A percentile compares a stretch with the other conserved stretches of the same genome.
phyloP scores from a whole-genome alignment of 2,113 vertebrate species.

The Hippoglossus stenolepis region DNA sequence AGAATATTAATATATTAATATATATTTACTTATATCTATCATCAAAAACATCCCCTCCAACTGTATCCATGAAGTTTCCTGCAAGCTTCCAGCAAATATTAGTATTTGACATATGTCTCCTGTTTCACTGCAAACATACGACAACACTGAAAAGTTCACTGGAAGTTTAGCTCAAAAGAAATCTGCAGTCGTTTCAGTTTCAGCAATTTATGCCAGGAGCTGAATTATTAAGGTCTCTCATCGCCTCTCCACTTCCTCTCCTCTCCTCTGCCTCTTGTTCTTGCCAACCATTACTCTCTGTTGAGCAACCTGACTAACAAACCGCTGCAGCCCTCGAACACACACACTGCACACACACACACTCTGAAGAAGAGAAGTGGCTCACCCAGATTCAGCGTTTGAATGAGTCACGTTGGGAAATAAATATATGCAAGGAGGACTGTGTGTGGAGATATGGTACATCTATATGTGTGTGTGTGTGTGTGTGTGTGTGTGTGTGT shows the following conservation, averaged over 20 bases:
- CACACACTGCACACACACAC: neutral
- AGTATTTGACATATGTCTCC: neutral
- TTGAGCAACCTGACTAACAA: conserved; percentile 41
- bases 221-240: conserved; percentile 59
- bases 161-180: conserved; percentile 39
- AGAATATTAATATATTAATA: neutral
- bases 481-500: conserved; percentile 6
- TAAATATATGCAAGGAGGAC: conserved; percentile 18
- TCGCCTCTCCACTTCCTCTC: conserved; percentile 4
- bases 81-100: conserved; percentile 3
- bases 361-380: conserved; percentile 14
- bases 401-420: conserved; percentile 21
- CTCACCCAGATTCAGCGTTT: conserved; percentile 16
- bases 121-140: neutral
- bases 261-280: conserved; percentile 26
- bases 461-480: conserved; percentile 5
- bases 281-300: conserved; percentile 51
- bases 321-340: conserved; percentile 13
- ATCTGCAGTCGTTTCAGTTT: conserved; percentile 36
- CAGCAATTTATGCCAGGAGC: conserved; percentile 37
- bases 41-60: neutral
- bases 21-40: neutral
- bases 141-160: conserved; percentile 34
- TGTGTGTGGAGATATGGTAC: neutral
- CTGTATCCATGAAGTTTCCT: neutral